Base-by-base conservation (phyloP, 1,140 invertebrate genomes). In the Dufourea novaeangliae region DNA sequence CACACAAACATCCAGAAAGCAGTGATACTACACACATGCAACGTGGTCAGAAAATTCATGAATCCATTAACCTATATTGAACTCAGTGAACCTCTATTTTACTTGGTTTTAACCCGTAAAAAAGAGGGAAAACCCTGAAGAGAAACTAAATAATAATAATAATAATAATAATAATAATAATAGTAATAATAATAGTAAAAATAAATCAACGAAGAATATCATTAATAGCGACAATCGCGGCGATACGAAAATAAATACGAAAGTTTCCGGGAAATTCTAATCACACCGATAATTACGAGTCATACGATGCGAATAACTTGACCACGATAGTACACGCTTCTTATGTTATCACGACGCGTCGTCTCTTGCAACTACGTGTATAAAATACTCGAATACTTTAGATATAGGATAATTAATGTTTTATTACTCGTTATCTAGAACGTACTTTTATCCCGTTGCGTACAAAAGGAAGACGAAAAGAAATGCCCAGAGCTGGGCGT, bases 191-290 rank as follows among this genome's bases (percentile, higher is more conserved):
- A 27, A 41, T 57, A 41, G 25, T 68, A 32, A 37, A 52, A n/a
- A n/a, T n/a, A n/a, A n/a, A n/a, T n/a, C 34, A 37, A 20, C 17
- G 27, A 54, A 7, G n/a, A 56, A 12, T n/a, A 68, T 68, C 50
- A 27, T 54, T 20, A 25, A 10, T 14, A 17, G 11, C 29, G 17
- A 17, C 0, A 57, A 32, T 17, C 12, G 32, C 29, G n/a, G 17
- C 14, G 12, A 27, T 34, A 34, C 10, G 37, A 34, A 22, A 88
- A 89, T 85, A 80, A 87, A 81, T 90, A 85, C 20, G 46, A 88
- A 89, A 87, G 85, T 79, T 81, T 71, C 84, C 88, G 82, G 87
- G 76, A 88, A 91, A 83, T 88, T 89, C 87, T 80, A 88, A 86
- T 84, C 64, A 68, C 87, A 88, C 86, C 79, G 82, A 83, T 90